phyloP scores from a whole-genome alignment of 2,797 vertebrate genomes.

The Microctenopoma steveboyesi region DNA sequence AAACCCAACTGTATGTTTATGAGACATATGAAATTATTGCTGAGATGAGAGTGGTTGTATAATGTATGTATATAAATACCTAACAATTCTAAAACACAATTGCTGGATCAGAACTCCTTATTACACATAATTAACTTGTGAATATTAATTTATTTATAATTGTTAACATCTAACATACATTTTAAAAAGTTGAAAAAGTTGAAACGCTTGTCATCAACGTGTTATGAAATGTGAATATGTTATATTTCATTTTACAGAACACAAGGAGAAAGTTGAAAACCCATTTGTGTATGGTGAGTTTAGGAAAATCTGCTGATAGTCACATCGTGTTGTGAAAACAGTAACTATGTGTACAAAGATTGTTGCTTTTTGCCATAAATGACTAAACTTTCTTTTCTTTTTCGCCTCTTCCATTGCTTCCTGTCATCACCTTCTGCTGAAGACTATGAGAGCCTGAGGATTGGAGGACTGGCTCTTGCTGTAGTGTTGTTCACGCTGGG shows the following conservation, averaged over 20 bases:
- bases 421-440: background rate
- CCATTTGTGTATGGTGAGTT: conserved; percentile 93
- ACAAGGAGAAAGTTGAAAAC: conserved; percentile 80
- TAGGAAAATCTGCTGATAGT: background rate
- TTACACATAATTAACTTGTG: too few species aligned
- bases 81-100: background rate
- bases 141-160: too few species aligned
- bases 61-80: background rate
- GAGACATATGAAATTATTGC: conserved; percentile 3
- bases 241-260: conserved; percentile 57
- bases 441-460: conserved; percentile 97
- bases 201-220: too few species aligned
- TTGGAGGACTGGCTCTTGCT: conserved; percentile 91
- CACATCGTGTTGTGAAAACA: too few species aligned
- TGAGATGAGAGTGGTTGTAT: background rate
- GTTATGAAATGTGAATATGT: background rate
- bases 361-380: background rate
- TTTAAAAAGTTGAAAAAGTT: background rate
- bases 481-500: conserved; percentile 93
- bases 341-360: background rate
- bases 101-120: too few species aligned
- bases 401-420: background rate
- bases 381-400: background rate
- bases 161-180: too few species aligned
- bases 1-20: background rate